These are phyloP conservation scores for Tuta absoluta DNA, from an alignment of 2,888 invertebrate genomes.

Conservation along the genomic window DNA sequence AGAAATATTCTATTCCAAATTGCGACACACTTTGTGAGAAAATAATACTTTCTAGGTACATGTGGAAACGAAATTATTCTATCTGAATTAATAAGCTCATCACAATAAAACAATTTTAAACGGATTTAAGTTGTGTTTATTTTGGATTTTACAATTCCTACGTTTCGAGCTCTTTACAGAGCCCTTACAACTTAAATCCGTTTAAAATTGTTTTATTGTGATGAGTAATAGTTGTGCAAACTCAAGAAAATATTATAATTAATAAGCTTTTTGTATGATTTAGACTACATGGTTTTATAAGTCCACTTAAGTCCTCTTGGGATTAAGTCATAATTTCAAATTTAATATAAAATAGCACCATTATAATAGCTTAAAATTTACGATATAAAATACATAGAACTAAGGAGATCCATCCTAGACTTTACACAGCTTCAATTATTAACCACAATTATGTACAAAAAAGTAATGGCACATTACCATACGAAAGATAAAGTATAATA, in stretches of 20 bases:
- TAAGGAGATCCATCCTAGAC: constrained; percentile 40
- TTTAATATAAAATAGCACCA: constrained; percentile 39
- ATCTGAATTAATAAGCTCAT: not conserved
- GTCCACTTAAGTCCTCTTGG: not conserved
- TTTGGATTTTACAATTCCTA: too few species aligned
- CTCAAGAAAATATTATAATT: too few species aligned
- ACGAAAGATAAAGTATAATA: not conserved
- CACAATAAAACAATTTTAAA: too few species aligned
- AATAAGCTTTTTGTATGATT: not conserved
- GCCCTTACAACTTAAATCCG: too few species aligned
- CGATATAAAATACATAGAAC: constrained; percentile 34
- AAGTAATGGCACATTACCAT: constrained; percentile 23
- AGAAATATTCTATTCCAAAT: not conserved
- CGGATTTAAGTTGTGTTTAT: too few species aligned
- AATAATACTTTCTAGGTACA: not conserved
- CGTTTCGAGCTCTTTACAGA: too few species aligned
- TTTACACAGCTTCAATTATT: constrained; percentile 25
- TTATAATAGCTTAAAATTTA: constrained; percentile 36
- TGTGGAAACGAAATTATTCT: not conserved
- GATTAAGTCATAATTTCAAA: constrained; percentile 27
- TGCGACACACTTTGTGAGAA: constrained; percentile 4
- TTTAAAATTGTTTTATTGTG: too few species aligned
- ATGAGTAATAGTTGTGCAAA: too few species aligned
- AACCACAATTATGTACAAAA: constrained; percentile 13
- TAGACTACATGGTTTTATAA: too few species aligned